These are phyloP conservation scores for Homarus americanus DNA, from an alignment of 1,140 invertebrate species.

Conservation along the genomic window DNA sequence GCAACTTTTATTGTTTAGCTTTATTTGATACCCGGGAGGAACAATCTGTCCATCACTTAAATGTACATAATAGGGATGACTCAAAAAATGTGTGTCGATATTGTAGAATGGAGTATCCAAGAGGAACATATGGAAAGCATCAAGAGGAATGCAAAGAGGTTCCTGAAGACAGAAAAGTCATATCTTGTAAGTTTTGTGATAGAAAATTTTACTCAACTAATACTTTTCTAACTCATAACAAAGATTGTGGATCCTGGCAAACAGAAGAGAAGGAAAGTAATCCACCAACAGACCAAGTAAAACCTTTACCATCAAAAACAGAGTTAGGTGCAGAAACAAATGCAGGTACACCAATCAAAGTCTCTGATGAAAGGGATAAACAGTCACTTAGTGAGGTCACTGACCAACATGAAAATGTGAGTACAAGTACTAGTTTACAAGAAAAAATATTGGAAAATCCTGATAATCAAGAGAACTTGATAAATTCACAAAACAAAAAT, in stretches of 20 bases:
- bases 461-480: background rate
- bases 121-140: constrained; percentile 33
- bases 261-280: background rate
- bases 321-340: background rate
- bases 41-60: constrained; percentile 28
- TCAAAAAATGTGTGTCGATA: constrained; percentile 35
- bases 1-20: constrained; percentile 40
- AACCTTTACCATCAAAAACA: background rate
- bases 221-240: constrained; percentile 16
- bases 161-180: background rate
- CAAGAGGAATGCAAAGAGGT: constrained; percentile 33
- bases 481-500: background rate
- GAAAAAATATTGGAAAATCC: background rate
- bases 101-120: constrained; percentile 20
- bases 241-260: constrained; percentile 17
- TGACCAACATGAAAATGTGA: background rate
- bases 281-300: background rate
- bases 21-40: constrained; percentile 61
- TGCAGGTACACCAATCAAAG: background rate
- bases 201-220: background rate
- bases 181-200: constrained; percentile 12
- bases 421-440: background rate
- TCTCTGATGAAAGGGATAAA: too few species aligned
- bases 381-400: background rate
- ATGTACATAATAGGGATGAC: constrained; percentile 60